Conservation (phyloP, 2,888 invertebrate genomes). For the Lasioglossum zephyrum region DNA sequence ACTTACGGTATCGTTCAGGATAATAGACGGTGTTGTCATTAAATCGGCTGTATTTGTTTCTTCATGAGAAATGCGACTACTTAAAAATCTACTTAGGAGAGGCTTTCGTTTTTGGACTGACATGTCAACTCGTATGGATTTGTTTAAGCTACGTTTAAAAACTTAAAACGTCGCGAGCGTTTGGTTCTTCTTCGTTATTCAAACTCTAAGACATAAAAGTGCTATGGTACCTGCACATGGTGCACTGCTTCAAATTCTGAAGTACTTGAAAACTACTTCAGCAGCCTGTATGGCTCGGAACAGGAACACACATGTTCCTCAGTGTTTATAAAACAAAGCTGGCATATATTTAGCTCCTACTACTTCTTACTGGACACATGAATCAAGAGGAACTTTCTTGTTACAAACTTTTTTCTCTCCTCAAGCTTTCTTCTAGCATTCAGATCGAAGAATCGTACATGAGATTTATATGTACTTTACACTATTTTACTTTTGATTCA, state of each 20-base stretch:
- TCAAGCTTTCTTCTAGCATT: not conserved
- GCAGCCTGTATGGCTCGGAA: slow-evolving; percentile 63
- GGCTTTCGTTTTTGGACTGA: slow-evolving; percentile 55
- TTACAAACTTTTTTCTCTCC: slow-evolving; percentile 1
- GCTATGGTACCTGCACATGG: slow-evolving; percentile 1
- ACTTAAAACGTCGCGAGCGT: not conserved
- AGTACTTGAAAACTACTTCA: slow-evolving; percentile 66
- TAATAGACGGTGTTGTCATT: slow-evolving; percentile 37
- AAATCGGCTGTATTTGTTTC: slow-evolving; percentile 19
- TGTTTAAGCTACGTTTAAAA: not conserved
- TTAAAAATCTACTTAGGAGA: slow-evolving; percentile 52
- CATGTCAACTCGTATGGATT: slow-evolving; percentile 36
- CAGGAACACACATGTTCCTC: slow-evolving; percentile 71
- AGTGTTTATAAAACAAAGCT: slow-evolving; percentile 79
- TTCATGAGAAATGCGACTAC: slow-evolving; percentile 26
- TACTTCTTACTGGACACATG: slow-evolving; percentile 33
- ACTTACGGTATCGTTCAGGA: slow-evolving; percentile 51
- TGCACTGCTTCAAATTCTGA: slow-evolving; percentile 32
- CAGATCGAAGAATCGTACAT: not conserved
- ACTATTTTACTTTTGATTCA: slow-evolving; percentile 10
- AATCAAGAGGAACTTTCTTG: slow-evolving; percentile 15
- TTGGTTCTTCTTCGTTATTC: not conserved
- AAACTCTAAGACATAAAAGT: slow-evolving; percentile 6
- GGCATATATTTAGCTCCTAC: slow-evolving; percentile 79
- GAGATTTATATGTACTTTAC: not conserved